These are phyloP conservation scores for Scophthalmus maximus DNA, from an alignment of 2,113 vertebrate genomes.

Conservation along the genomic window DNA sequence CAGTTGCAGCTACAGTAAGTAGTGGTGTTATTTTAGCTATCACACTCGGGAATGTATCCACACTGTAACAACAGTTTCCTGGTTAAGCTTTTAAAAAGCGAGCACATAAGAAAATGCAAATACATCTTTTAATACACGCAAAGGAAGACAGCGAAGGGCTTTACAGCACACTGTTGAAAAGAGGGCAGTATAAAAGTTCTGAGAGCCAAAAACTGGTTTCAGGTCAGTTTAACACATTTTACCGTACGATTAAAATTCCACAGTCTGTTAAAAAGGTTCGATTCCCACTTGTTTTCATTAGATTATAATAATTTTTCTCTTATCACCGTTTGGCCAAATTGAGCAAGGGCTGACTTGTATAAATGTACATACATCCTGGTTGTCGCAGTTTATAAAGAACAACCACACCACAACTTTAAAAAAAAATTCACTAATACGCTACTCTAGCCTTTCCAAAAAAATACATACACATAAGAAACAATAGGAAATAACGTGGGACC, in stretches of 20 bases:
- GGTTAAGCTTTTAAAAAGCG: conserved; percentile 32
- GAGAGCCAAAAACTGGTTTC: conserved; percentile 36
- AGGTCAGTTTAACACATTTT: conserved; percentile 20
- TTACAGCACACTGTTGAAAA: conserved; percentile 45
- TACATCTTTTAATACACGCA: conserved; percentile 38
- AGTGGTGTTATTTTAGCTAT: conserved; percentile 31
- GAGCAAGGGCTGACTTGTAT: conserved; percentile 39
- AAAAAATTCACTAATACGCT: conserved; percentile 37
- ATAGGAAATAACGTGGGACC: conserved; percentile 43
- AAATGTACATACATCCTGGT: conserved; percentile 68
- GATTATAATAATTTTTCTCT: neutral
- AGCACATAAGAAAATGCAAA: conserved; percentile 50
- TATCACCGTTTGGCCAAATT: conserved; percentile 35
- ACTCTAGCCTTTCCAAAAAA: conserved; percentile 44
- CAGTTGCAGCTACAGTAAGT: conserved; percentile 20
- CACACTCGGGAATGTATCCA: conserved; percentile 55
- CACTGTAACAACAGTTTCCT: conserved; percentile 44
- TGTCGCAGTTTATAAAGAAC: conserved; percentile 35
- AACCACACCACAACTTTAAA: conserved; percentile 4
- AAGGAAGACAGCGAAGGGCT: conserved; percentile 15
- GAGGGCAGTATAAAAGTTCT: conserved; percentile 62
- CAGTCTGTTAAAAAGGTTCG: conserved; percentile 48
- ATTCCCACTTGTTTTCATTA: conserved; percentile 22
- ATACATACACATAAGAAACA: conserved; percentile 5
- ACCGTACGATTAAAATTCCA: conserved; percentile 51